Percentiles rank a stretch among this genome's conserved stretches.
phyloP scores from a whole-genome alignment of 2,888 invertebrate genomes.

The Agrotis puta region DNA sequence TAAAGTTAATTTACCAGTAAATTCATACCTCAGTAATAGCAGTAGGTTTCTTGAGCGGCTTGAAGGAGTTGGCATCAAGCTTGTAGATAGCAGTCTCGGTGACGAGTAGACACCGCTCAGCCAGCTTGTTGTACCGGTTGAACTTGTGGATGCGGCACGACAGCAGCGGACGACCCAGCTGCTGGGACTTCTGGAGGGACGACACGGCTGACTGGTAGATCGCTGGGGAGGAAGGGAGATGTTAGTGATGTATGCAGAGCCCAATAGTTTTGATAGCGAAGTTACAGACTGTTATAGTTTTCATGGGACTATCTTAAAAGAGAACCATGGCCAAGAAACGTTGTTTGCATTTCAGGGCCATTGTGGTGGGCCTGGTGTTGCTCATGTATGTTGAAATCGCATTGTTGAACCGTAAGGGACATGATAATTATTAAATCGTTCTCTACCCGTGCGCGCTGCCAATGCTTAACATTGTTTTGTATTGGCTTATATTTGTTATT shows the following conservation, averaged over 20 bases:
- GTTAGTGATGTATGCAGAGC: neutral
- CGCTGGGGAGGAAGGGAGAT: slow-evolving; percentile 63
- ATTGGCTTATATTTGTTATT: no score
- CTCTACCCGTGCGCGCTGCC: no score
- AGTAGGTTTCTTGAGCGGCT: slow-evolving; percentile 96
- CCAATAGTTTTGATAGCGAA: no score
- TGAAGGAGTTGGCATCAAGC: slow-evolving; percentile 96
- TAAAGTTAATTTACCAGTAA: neutral
- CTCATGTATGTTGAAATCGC: no score
- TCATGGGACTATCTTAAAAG: no score
- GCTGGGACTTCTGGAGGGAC: slow-evolving; percentile 78
- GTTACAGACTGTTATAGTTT: no score
- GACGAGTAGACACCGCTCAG: slow-evolving; percentile 96
- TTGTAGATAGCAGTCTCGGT: slow-evolving; percentile 97
- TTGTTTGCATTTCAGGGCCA: no score
- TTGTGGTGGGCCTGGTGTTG: no score
- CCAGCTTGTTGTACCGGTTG: slow-evolving; percentile 93
- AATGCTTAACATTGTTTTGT: no score
- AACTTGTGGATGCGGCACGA: slow-evolving; percentile 94
- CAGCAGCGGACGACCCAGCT: slow-evolving; percentile 90
- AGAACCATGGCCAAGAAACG: no score
- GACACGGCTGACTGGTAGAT: slow-evolving; percentile 77
- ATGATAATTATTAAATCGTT: no score
- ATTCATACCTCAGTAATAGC: slow-evolving; percentile 93
- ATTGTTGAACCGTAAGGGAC: no score